Evolutionary conservation across 2,888 invertebrate species (phyloP), one percentile per base, ranked within the genome.

Genomic region (Rhynchonema sp.): DNA sequence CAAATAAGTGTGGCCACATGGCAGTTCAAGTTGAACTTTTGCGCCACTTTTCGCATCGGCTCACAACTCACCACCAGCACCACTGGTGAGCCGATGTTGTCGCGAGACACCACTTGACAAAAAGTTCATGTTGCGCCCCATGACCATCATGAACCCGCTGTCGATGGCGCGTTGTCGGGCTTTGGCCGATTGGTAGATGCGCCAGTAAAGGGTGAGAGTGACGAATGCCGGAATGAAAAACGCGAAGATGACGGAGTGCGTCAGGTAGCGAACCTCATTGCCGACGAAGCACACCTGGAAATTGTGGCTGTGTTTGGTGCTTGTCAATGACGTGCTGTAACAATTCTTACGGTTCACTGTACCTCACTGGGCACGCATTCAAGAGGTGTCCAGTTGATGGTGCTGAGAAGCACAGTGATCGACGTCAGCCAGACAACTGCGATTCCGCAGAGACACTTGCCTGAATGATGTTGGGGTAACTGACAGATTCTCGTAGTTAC

Each of bases 191-290:
- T 64, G 64, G 64, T 72, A 72, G 59, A 72, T 71, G 30, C 69
- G 61, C 72, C 72, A 72, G 60, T 72, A 72, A 23, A 72, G 64
- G 20, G 69, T 69, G n/a, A 72, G 64, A 9, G 72, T 72, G 53
- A 72, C 71, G 9, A 67, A 64, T 3, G 72, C 72, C 17, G 72
- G 72, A n/a, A 72, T 62, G 62, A 72, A 72, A 65, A 72, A 72
- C 46, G 72, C 72, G 61, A 70, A 69, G 6, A 72, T 67, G 28
- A 72, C 72, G 46, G 67, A 67, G 62, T 72, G 72, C n/a, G 70
- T 69, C 60, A 71, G 59, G 59, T 70, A 69, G n/a, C 69, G 66
- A 13, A 38, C 69, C 60, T 71, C 70, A 55, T 70, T 66, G 46
- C 70, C 70, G 29, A 67, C 71, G 58, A 69, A 70, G 59, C 71